Conservation (phyloP, 2,888 invertebrate species). For the Folsomia manolachei region DNA sequence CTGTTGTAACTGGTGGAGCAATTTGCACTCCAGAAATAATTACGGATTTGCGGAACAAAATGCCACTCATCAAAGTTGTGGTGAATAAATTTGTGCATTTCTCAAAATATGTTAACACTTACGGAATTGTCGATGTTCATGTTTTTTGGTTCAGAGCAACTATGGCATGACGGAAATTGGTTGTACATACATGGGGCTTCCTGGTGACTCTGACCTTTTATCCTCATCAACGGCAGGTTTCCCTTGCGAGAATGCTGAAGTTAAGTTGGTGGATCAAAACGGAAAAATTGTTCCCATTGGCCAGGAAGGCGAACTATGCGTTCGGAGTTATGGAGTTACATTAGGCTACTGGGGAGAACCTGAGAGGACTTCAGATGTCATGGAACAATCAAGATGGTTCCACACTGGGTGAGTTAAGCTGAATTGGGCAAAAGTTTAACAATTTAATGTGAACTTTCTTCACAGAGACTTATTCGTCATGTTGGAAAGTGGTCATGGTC, state of each 20-base stretch:
- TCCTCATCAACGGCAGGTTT: conserved; percentile 55
- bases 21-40: conserved; percentile 62
- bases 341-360: conserved; percentile 59
- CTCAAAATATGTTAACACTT: not conserved
- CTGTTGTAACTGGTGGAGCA: conserved; percentile 70
- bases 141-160: conserved; percentile 55
- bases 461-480: conserved; percentile 37
- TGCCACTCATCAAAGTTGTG: conserved; percentile 27
- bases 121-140: too few relatives aligned
- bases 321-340: conserved; percentile 59
- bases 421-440: not conserved
- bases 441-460: conserved; percentile 2
- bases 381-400: conserved; percentile 58
- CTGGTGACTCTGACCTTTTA: conserved; percentile 55
- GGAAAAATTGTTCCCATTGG: conserved; percentile 55
- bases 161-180: conserved; percentile 62
- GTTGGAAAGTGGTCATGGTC: conserved; percentile 55
- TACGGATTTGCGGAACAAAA: conserved; percentile 50
- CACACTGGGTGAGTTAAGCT: conserved; percentile 56
- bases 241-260: conserved; percentile 41
- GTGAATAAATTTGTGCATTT: conserved; percentile 19
- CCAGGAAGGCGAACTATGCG: conserved; percentile 57
- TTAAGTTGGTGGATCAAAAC: conserved; percentile 52
- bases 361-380: conserved; percentile 57
- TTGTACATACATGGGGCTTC: conserved; percentile 57